Base-by-base conservation (phyloP, 2,113 vertebrate species). In the Girardinichthys multiradiatus region DNA sequence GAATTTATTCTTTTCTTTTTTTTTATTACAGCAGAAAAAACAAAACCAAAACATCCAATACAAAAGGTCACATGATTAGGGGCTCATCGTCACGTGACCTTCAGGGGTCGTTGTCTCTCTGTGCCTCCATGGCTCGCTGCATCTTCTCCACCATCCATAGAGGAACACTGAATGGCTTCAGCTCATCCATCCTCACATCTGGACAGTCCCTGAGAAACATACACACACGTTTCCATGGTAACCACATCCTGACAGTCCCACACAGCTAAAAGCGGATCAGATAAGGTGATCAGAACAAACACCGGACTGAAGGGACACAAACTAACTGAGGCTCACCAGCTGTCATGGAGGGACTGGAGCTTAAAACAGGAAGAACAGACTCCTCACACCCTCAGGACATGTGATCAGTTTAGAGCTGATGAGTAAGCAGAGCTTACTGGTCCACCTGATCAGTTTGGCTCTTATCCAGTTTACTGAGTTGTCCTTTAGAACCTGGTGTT, bases 91-190 rank as follows among this genome's bases (percentile, higher is more conserved):
- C 61, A 37, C 11, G 24, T 27, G 35, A 64, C 35, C 62, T 6
- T 81, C 92, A 95, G 0, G 94, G 94, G 58, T 93, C 95, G 13
- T 95, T 93, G 2, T 95, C 93, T 61, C 97, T 95, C 74, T 97
- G 95, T 11, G 92, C 92, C 77, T 98, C 96, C 98, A 99, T 99
- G 48, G 96, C 94, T 84, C 93, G 94, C 74, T 95, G 94, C 97
- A 99, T 99, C 94, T 99, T 99, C 83, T 96, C 96, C 0, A 96
- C 95, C 95, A 99, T 98, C 97, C 97, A 99, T 0, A 82, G 35
- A 0, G 97, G 97, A 0, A 96, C 95, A 0, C 91, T 59, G 71
- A 99, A 99, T 0, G 97, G 96, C 83, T 97, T 98, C 87, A 99
- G 74, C 79, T 99, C 98, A 11, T 98, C 96, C 92, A 97, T 81